These are phyloP conservation scores for Dysmachus trigonus DNA, from an alignment of 2,888 invertebrate species.

Conservation along the genomic window DNA sequence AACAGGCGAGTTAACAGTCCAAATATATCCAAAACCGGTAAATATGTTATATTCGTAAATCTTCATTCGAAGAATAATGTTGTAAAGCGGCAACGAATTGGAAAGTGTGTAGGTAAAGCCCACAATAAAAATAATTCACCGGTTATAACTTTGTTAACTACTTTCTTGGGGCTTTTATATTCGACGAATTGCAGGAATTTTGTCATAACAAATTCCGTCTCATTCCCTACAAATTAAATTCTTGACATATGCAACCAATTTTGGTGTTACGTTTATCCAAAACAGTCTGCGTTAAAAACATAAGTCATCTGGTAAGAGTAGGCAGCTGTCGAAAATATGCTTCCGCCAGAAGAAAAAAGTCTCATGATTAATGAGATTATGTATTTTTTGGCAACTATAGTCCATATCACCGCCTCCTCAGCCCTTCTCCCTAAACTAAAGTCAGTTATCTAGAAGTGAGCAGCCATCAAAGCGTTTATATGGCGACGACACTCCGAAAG, in stretches of 20 bases:
- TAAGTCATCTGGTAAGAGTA: not conserved
- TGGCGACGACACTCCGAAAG: not conserved
- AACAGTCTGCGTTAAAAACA: not conserved
- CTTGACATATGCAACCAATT: not conserved
- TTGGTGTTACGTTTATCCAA: not conserved
- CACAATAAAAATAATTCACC: not conserved
- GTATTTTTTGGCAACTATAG: not conserved
- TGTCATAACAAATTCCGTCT: not conserved
- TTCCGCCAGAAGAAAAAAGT: slow-evolving; percentile 8
- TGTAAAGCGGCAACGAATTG: not conserved
- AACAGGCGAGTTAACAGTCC: too few relatives aligned
- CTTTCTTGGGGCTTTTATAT: not conserved
- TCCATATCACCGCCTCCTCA: not conserved
- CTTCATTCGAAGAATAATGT: not conserved
- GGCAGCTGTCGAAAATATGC: slow-evolving; percentile 12
- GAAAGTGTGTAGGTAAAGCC: not conserved
- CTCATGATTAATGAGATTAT: not conserved
- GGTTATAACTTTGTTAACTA: not conserved
- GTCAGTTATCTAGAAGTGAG: not conserved
- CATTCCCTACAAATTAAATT: not conserved
- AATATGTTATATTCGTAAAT: not conserved
- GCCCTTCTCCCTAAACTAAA: not conserved
- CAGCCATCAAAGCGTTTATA: slow-evolving; percentile 3
- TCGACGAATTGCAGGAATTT: not conserved
- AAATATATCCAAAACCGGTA: not conserved